Evolutionary conservation across 2,888 invertebrate species (phyloP).

Genomic region (Dasypolia templi): DNA sequence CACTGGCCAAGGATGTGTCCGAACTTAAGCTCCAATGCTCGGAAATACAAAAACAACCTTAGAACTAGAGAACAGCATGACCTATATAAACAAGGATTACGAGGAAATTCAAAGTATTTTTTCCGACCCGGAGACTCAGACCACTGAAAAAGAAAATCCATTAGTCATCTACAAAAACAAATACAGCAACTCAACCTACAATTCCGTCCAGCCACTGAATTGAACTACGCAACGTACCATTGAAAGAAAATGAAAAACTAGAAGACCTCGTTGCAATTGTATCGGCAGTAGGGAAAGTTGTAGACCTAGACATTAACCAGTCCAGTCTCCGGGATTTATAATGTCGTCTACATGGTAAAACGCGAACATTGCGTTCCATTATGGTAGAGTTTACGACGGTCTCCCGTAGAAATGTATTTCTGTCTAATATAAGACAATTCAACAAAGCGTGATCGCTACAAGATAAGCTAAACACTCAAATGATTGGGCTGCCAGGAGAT

Average conservation of each 20-base stretch:
- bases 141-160: background rate
- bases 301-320: background rate
- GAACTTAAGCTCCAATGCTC: background rate
- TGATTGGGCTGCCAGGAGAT: background rate
- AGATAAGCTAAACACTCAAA: background rate
- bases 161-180: background rate
- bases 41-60: background rate
- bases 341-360: background rate
- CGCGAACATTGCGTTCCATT: background rate
- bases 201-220: background rate
- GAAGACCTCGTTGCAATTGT: constrained; percentile 1
- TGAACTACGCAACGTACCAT: background rate
- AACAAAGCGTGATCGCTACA: background rate
- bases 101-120: background rate
- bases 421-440: background rate
- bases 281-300: background rate
- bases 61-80: background rate
- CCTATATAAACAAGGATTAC: constrained; percentile 2
- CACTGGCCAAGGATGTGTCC: background rate
- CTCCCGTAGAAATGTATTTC: background rate
- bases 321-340: background rate
- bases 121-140: background rate
- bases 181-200: background rate
- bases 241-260: background rate
- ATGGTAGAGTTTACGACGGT: background rate